A percentile compares a stretch with the other conserved stretches of the same genome.
Conservation (phyloP, 2,888 invertebrate genomes). For the Aphodius sticticus region DNA sequence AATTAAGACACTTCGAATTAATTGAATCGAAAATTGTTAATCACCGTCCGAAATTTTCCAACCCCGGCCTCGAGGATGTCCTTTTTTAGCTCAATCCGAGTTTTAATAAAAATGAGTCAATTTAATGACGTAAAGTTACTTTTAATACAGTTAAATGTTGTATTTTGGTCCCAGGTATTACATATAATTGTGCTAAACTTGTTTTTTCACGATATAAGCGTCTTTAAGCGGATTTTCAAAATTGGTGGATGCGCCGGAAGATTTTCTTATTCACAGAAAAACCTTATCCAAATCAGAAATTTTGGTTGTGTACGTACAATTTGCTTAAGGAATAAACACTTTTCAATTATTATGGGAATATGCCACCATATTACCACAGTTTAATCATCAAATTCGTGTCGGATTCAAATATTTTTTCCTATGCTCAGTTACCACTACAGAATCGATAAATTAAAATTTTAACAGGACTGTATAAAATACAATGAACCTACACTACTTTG, state of each 20-base stretch:
- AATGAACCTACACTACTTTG: no score
- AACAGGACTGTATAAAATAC: no score
- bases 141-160: neutral
- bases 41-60: slow-evolving; percentile 28
- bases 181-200: neutral
- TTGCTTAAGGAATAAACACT: no score
- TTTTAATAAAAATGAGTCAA: neutral
- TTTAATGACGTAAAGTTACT: neutral
- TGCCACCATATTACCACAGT: no score
- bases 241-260: neutral
- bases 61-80: neutral
- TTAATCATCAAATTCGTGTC: no score
- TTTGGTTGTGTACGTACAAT: no score
- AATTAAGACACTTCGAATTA: slow-evolving; percentile 27
- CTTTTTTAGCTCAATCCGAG: neutral
- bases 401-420: no score
- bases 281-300: no score
- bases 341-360: no score
- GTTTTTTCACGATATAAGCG: neutral
- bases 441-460: no score
- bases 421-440: no score
- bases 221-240: neutral
- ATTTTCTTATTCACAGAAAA: neutral
- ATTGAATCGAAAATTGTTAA: slow-evolving; percentile 34
- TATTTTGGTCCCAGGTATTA: neutral